phyloP scores from a whole-genome alignment of 2,797 vertebrate species.

The Hyperoplus lanceolatus region DNA sequence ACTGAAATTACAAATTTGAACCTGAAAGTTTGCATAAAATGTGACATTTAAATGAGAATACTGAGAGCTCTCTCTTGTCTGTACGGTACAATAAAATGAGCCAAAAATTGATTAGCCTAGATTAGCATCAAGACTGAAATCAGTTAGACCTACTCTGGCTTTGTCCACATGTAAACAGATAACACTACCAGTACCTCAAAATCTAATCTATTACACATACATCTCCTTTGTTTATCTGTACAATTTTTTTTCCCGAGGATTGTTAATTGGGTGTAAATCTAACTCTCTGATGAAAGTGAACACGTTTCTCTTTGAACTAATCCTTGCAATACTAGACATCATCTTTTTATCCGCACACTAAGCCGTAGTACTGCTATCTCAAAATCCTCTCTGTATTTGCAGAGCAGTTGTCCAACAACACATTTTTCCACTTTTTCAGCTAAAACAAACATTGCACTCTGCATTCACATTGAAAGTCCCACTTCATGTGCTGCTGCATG shows the following conservation, averaged over 20 bases:
- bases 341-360: background rate
- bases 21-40: no score
- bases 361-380: background rate
- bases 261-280: background rate
- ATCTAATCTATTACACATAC: no score
- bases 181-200: no score
- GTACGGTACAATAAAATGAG: background rate
- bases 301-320: background rate
- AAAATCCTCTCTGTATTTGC: background rate
- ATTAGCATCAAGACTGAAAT: background rate
- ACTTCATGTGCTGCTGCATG: background rate
- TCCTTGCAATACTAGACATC: background rate
- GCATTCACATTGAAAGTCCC: constrained; percentile 22
- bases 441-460: constrained; percentile 6
- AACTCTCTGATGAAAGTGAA: background rate
- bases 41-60: background rate
- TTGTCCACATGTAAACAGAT: no score
- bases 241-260: no score
- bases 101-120: no score
- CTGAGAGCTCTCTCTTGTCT: background rate
- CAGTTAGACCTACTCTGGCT: no score
- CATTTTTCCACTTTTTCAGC: constrained; percentile 15
- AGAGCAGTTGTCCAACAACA: constrained; percentile 5
- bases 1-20: background rate
- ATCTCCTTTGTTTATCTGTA: no score